These are phyloP conservation scores for Cremastinae sp. DNA, from an alignment of 2,888 invertebrate species.

Conservation along the genomic window DNA sequence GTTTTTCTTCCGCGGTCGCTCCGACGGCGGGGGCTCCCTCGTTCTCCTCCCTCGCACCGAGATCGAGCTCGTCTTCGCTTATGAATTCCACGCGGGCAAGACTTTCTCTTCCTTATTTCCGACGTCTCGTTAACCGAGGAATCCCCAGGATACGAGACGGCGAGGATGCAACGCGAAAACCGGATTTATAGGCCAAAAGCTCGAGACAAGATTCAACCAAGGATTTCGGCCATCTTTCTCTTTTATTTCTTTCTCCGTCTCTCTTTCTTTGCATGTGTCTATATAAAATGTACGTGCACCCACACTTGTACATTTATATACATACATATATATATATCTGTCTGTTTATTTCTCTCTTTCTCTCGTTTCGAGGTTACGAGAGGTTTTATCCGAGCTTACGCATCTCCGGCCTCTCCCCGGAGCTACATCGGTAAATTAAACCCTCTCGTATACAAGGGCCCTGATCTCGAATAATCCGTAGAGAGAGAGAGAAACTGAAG, in stretches of 20 bases:
- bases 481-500: not conserved
- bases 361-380: constrained; percentile 36
- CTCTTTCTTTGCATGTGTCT: too few relatives aligned
- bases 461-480: constrained; percentile 36
- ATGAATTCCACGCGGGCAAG: constrained; percentile 12
- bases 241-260: constrained; percentile 5
- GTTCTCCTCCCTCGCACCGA: not conserved
- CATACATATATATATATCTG: not conserved
- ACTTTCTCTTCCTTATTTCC: constrained; percentile 54
- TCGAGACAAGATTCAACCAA: constrained; percentile 17
- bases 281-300: too few relatives aligned
- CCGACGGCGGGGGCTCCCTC: constrained; percentile 1
- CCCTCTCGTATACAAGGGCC: not conserved
- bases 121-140: constrained; percentile 56
- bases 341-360: constrained; percentile 5
- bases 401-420: constrained; percentile 13
- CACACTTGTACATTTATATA: too few relatives aligned
- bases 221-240: constrained; percentile 20
- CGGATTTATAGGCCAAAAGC: constrained; percentile 40
- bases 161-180: constrained; percentile 26
- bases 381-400: constrained; percentile 42
- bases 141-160: constrained; percentile 19
- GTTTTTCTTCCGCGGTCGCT: constrained; percentile 38
- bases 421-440: constrained; percentile 26
- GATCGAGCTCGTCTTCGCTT: constrained; percentile 17